A percentile compares a stretch with the other conserved stretches of the same genome.
These are phyloP conservation scores for Drosophila watanabei DNA, from an alignment of 1,140 invertebrate species.

Conservation along the genomic window DNA sequence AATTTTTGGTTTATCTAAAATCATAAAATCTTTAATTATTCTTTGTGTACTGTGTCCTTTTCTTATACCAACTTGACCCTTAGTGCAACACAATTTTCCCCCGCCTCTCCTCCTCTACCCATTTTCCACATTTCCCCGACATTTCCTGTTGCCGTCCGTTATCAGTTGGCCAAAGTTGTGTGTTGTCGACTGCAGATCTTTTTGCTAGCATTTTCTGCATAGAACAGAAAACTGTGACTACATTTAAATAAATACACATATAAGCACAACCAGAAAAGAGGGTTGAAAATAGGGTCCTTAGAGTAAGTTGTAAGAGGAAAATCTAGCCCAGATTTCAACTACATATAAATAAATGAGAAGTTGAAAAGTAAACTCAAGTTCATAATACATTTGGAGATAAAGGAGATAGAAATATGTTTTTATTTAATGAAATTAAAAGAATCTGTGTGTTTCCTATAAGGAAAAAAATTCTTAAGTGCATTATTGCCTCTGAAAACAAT, in stretches of 20 bases:
- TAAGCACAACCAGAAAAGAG: not conserved
- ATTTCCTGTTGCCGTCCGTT: slow-evolving; percentile 72
- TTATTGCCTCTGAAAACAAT: not conserved
- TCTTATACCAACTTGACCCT: slow-evolving; percentile 30
- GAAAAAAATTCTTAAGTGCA: too few relatives aligned
- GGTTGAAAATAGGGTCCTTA: not conserved
- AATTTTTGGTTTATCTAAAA: not conserved
- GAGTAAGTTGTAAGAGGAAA: slow-evolving; percentile 10
- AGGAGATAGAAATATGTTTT: not conserved
- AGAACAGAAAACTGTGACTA: slow-evolving; percentile 23
- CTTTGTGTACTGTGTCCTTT: not conserved
- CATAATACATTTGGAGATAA: not conserved
- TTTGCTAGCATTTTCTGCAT: slow-evolving; percentile 31
- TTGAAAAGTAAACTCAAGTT: not conserved
- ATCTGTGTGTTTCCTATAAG: not conserved
- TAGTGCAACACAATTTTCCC: slow-evolving; percentile 29
- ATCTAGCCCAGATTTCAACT: not conserved
- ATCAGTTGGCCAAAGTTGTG: slow-evolving; percentile 67
- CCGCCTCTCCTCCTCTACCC: slow-evolving; percentile 9
- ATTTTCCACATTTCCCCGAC: slow-evolving; percentile 38
- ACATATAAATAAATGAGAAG: slow-evolving; percentile 2
- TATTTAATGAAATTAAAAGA: not conserved
- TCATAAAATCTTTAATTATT: not conserved
- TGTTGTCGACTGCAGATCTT: slow-evolving; percentile 53
- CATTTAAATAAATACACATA: slow-evolving; percentile 47